A percentile compares a stretch with the other conserved stretches of the same genome.
phyloP scores from a whole-genome alignment of 35 echinoderm and acorn worm species.

The Eucidaris tribuloides region DNA sequence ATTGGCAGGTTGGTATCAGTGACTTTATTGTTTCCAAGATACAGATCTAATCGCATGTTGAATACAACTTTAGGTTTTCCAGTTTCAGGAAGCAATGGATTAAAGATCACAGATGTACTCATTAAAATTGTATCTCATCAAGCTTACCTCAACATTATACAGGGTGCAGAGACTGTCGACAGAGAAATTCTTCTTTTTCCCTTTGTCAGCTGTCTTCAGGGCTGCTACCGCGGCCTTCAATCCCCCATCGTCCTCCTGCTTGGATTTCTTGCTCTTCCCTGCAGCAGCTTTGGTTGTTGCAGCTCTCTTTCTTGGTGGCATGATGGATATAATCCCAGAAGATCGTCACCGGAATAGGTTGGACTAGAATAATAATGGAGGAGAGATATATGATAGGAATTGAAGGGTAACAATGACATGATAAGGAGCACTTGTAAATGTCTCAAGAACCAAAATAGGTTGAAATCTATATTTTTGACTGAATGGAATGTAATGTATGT shows the following conservation, averaged over 20 bases:
- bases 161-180: constrained; percentile 36
- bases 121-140: background rate
- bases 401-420: too few species aligned
- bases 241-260: constrained; percentile 18
- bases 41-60: too few species aligned
- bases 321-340: too few species aligned
- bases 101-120: background rate
- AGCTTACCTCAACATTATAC: background rate
- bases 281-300: constrained; percentile 29
- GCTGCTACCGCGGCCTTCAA: constrained; percentile 58
- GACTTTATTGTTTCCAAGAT: too few species aligned
- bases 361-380: too few species aligned
- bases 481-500: too few species aligned
- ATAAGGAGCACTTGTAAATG: too few species aligned
- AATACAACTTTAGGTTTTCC: too few species aligned
- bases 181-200: constrained; percentile 43
- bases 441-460: too few species aligned
- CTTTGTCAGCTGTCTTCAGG: constrained; percentile 65
- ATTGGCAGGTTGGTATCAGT: background rate
- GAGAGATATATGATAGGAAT: too few species aligned
- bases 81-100: background rate
- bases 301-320: constrained; percentile 63
- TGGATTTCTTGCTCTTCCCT: background rate
- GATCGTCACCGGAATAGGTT: too few species aligned
- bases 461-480: too few species aligned